Base-by-base conservation (phyloP, 2,797 vertebrate genomes). In the Enteromius mattozi region DNA sequence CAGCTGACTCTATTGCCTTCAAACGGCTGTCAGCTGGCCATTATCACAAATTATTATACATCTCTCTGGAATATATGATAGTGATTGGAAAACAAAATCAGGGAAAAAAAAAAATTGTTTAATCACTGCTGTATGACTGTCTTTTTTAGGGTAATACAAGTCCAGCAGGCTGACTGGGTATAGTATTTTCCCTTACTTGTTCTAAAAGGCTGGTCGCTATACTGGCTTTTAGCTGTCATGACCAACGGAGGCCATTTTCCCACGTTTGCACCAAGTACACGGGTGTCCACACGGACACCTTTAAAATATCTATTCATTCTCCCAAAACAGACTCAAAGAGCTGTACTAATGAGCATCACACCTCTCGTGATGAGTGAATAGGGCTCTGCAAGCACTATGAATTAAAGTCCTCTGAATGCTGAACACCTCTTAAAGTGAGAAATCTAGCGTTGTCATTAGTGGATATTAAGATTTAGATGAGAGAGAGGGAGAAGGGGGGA, bases 371-470 rank as follows among this genome's bases (percentile, higher is more conserved):
- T 7, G 37, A 81, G 86, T 92, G 93, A 96, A 95, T 92, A 91
- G 91, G 89, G 89, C 86, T 91, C 91, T 91, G 47, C 77, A 85
- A 78, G 72, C 78, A 91, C 93, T 93, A 90, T 87, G 91, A 93
- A 95, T 93, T 91, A 90, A 90, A 93, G 94, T 94, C 93, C 95
- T 95, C 93, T 92, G 94, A 95, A 95, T 94, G 92, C 89, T 90
- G 88, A 93, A 89, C 89, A 92, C 92, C 90, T 92, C 91, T 91
- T 88, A 85, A 91, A 91, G 91, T 92, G 92, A 94, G 94, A 93
- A 92, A 91, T 93, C 93, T 92, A 92, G 89, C 9, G 71, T 91
- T 91, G 91, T 93, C 83, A 88, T 93, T 94, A 93, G 94, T 92
- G 88, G 88, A 88, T 91, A 92, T 90, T 87, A 88, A 88, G 49